Evolutionary conservation across 2,888 invertebrate genomes (phyloP), one percentile per base, ranked within the genome.

Genomic region (Brenthis daphne): DNA sequence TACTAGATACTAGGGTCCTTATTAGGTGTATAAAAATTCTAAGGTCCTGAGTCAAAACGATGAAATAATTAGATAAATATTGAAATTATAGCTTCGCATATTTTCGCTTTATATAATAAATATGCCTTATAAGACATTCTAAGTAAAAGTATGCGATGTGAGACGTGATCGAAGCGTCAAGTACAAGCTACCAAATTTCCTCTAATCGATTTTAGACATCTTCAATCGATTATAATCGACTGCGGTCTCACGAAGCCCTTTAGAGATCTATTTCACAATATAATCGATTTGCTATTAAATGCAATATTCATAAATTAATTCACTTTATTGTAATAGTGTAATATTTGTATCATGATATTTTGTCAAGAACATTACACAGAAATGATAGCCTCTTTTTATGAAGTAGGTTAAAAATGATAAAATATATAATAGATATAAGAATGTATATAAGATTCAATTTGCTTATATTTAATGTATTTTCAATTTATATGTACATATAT

Each of bases 201-300:
- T 78, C 79, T 85, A 83, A 86, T 87, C 86, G 82, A 80, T 82
- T 79, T 67, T 71, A 72, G 80, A 77, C 79, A 87, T 86, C 85
- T 84, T 65, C 68, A 65, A 58, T 71, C 78, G 79, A 82, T 73
- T 76, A 73, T 74, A 77, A 78, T 81, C 77, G 76, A 77, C 77
- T 71, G 37, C 14, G 55, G 55, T 69, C 71, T 68, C 70, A 71
- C 75, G 56, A 68, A 69, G 53, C 73, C 71, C 71, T 74, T 68
- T 64, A 56, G 64, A 56, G 63, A 43, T 63, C 53, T 33, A 63
- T 63, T 53, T 63, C 33, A 37, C 61, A 12, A 53, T 12, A 14
- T 53, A 60, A 8, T 24, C 47, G 14, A 60, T 29, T 29, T n/a
- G 57, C 37, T 57, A 57, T 33, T 33, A 37, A 16, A 20, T 12